These are phyloP conservation scores for Petrocephalus zakoni DNA, from an alignment of 2,113 vertebrate species.

Conservation along the genomic window DNA sequence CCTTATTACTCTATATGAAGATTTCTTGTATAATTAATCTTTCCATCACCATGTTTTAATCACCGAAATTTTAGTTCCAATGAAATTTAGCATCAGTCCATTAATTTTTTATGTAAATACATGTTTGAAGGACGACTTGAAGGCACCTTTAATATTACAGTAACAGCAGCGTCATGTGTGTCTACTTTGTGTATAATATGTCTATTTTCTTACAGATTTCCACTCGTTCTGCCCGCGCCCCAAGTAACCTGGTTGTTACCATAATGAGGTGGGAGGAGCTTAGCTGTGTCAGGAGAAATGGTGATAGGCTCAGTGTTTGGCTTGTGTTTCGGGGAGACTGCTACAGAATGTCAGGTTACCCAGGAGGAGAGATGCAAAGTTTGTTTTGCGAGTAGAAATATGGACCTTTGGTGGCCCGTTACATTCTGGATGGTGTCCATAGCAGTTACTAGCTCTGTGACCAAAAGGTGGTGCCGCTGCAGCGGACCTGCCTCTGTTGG, in stretches of 20 bases:
- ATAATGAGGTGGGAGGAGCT: neutral
- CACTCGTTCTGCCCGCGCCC: neutral
- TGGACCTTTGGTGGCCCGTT: neutral
- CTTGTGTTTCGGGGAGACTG: neutral
- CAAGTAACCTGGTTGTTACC: neutral
- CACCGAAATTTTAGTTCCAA: neutral
- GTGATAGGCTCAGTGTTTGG: neutral
- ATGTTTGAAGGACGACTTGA: neutral
- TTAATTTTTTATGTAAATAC: neutral
- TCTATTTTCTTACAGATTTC: neutral
- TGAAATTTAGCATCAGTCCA: neutral
- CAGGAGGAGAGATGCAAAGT: neutral
- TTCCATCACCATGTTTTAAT: constrained; percentile 7
- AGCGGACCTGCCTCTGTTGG: neutral
- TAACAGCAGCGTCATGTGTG: neutral
- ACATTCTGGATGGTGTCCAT: neutral
- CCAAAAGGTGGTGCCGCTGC: neutral
- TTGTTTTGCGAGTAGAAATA: neutral
- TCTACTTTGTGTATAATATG: neutral
- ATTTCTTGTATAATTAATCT: neutral
- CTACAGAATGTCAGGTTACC: neutral
- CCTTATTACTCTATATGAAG: neutral
- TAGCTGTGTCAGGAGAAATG: neutral
- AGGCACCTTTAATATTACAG: neutral
- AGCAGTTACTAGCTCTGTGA: neutral